These are phyloP conservation scores for Yasuhikotakia modesta DNA, from an alignment of 2,797 vertebrate genomes.

Conservation along the genomic window DNA sequence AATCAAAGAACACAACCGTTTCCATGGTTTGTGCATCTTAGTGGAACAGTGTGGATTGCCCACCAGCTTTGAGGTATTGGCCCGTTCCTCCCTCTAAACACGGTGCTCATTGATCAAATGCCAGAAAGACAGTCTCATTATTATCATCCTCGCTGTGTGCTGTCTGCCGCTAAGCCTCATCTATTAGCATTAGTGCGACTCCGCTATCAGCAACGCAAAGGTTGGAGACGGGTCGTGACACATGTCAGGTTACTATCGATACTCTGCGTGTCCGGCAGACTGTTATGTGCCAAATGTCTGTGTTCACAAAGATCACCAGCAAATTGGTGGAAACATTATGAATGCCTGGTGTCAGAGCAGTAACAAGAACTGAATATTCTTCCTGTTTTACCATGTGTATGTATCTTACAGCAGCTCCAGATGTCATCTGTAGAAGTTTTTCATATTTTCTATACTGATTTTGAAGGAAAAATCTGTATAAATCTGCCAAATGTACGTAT, in stretches of 20 bases:
- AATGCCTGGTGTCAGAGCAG: neutral
- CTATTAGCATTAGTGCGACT: constrained; percentile 71
- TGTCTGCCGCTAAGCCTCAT: constrained; percentile 69
- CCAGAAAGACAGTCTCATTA: constrained; percentile 79
- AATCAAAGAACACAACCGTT: constrained; percentile 56
- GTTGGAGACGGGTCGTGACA: constrained; percentile 53
- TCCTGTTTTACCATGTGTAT: neutral
- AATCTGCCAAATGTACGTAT: too few relatives aligned
- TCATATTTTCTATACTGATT: too few relatives aligned
- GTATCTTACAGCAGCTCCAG: neutral
- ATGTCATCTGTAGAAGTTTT: neutral
- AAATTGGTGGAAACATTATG: neutral
- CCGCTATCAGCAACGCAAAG: constrained; percentile 58
- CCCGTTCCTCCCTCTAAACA: constrained; percentile 73
- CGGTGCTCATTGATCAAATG: constrained; percentile 79
- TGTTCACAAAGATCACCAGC: neutral
- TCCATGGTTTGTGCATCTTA: constrained; percentile 33
- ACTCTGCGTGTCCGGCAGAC: constrained; percentile 27
- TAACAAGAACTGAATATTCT: constrained; percentile 5
- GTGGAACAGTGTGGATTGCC: constrained; percentile 56
- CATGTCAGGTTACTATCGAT: constrained; percentile 55
- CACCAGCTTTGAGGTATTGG: constrained; percentile 70
- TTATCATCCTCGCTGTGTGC: constrained; percentile 68
- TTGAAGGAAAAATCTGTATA: too few relatives aligned
- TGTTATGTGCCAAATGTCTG: constrained; percentile 33